These are phyloP conservation scores for Myopa tessellatipennis DNA, from an alignment of 2,888 invertebrate species.

Conservation along the genomic window DNA sequence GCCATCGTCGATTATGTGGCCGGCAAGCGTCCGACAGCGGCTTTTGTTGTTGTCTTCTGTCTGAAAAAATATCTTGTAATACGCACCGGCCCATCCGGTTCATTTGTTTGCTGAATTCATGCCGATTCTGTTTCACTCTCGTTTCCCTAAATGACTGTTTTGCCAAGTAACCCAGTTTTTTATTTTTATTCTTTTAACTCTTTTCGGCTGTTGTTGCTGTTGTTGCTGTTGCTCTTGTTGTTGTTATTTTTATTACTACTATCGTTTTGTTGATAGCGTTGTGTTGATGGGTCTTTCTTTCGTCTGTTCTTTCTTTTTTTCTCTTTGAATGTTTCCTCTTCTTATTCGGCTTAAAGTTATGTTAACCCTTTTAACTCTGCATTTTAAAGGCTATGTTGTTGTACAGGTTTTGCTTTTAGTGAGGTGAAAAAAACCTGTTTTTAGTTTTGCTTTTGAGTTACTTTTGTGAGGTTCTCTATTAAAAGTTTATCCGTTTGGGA, in stretches of 20 bases:
- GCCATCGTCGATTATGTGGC: conserved; percentile 10
- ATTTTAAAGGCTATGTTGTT: background rate
- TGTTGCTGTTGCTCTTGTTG: no score
- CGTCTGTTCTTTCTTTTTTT: background rate
- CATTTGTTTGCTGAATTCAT: background rate
- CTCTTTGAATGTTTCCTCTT: background rate
- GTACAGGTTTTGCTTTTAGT: no score
- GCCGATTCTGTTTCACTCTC: conserved; percentile 8
- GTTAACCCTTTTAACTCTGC: background rate
- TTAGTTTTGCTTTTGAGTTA: background rate
- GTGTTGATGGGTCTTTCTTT: background rate
- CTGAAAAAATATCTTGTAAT: background rate
- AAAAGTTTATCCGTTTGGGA: background rate
- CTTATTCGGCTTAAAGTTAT: background rate
- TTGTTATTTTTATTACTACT: no score
- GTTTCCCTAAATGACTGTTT: conserved; percentile 2
- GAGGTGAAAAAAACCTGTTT: background rate
- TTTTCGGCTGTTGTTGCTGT: background rate
- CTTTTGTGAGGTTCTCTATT: background rate
- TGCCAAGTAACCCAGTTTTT: conserved; percentile 34
- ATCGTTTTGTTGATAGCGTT: background rate
- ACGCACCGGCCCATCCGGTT: background rate
- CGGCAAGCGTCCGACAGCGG: background rate
- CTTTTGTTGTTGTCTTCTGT: no score
- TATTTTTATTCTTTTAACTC: background rate